A percentile compares a stretch with the other conserved stretches of the same genome.
phyloP scores from a whole-genome alignment of 2,888 invertebrate species.

The Lasioglossum calceatum region DNA sequence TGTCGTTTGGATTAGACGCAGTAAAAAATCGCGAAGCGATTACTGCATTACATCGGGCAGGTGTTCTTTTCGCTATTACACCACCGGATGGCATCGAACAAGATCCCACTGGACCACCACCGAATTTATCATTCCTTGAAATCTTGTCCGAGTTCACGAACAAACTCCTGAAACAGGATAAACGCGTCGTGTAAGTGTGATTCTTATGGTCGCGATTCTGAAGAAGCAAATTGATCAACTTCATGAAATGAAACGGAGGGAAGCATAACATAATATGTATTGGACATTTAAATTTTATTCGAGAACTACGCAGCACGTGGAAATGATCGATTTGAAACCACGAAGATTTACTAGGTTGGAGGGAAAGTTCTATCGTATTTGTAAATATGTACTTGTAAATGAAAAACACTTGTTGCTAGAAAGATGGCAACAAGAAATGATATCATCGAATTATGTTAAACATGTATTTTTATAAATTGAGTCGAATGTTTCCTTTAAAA shows the following conservation, averaged over 20 bases:
- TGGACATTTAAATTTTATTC: neutral
- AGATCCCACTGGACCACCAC: conserved; percentile 93
- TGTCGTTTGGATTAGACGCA: conserved; percentile 98
- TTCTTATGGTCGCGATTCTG: neutral
- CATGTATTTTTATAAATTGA: too few relatives aligned
- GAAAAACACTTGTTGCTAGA: too few relatives aligned
- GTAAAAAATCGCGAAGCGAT: conserved; percentile 98
- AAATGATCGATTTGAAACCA: conserved; percentile 1
- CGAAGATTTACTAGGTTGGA: neutral
- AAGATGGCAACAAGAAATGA: too few relatives aligned
- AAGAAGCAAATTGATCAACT: neutral
- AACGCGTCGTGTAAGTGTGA: conserved; percentile 91
- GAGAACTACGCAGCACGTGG: neutral
- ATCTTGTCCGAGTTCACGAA: conserved; percentile 98
- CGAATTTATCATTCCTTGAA: conserved; percentile 96
- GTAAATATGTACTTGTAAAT: too few relatives aligned
- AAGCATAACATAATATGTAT: neutral
- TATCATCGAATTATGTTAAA: too few relatives aligned
- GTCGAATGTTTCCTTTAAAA: too few relatives aligned
- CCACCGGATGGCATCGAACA: conserved; percentile 87
- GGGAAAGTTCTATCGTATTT: too few relatives aligned
- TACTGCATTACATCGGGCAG: conserved; percentile 97
- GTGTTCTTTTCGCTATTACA: conserved; percentile 94
- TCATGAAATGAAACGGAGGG: neutral
- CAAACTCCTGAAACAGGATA: conserved; percentile 98